A percentile compares a stretch with the other conserved stretches of the same genome.
These are phyloP conservation scores for Melanocharis versteri DNA, from an alignment of 2,113 vertebrate species.

Conservation along the genomic window DNA sequence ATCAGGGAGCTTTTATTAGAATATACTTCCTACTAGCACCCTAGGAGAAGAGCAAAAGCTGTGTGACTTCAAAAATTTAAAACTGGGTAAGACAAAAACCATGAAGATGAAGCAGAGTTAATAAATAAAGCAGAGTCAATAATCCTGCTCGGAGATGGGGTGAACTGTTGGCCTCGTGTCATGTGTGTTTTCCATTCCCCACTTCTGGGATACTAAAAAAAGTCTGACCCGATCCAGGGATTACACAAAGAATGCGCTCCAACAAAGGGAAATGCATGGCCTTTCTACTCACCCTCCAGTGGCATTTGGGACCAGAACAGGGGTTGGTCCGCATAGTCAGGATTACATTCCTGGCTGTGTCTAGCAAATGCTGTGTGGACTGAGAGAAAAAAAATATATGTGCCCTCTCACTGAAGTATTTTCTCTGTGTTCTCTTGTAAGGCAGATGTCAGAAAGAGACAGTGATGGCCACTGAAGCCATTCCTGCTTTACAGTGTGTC, in stretches of 20 bases:
- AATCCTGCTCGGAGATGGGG: background rate
- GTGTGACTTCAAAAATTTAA: background rate
- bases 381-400: background rate
- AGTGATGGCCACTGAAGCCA: background rate
- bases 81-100: background rate
- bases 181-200: slow-evolving; percentile 24
- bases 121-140: background rate
- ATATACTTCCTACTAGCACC: background rate
- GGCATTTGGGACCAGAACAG: background rate
- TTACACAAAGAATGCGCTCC: slow-evolving; percentile 36
- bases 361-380: background rate
- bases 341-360: slow-evolving; percentile 3
- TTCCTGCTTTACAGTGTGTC: background rate
- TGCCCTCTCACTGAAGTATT: background rate
- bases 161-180: slow-evolving; percentile 22
- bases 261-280: slow-evolving; percentile 39
- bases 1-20: background rate
- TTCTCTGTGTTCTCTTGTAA: background rate
- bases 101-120: background rate
- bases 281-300: background rate
- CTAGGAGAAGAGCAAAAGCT: background rate
- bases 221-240: slow-evolving; percentile 20
- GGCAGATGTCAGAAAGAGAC: background rate
- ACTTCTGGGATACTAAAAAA: slow-evolving; percentile 4
- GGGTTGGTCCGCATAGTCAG: background rate